These are phyloP conservation scores for Danio kyathit DNA, from an alignment of 2,797 vertebrate genomes.

Conservation along the genomic window DNA sequence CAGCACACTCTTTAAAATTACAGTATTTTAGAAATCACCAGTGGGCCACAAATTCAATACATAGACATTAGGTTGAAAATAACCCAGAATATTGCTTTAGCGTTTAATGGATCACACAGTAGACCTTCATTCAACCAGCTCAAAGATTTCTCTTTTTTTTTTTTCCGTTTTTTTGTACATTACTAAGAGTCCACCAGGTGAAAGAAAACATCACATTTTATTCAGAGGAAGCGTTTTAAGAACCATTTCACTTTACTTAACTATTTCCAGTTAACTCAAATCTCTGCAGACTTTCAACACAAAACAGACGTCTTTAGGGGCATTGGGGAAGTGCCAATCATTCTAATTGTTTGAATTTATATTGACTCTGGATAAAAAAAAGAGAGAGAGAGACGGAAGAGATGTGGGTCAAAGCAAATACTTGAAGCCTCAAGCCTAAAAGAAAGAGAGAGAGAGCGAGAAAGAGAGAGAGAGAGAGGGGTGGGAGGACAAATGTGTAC, in stretches of 20 bases:
- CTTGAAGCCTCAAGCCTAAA: constrained; percentile 29
- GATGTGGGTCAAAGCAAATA: constrained; percentile 62
- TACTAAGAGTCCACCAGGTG: constrained; percentile 4
- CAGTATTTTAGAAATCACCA: not conserved
- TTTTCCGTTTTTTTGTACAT: not conserved
- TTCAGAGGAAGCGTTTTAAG: constrained; percentile 23
- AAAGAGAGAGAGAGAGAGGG: constrained; percentile 29
- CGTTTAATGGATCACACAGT: constrained; percentile 27
- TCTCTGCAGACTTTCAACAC: constrained; percentile 31
- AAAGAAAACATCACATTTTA: constrained; percentile 34
- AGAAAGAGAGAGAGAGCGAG: constrained; percentile 26
- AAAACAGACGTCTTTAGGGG: constrained; percentile 25
- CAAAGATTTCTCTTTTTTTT: not conserved
- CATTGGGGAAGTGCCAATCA: constrained; percentile 50
- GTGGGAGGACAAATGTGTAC: constrained; percentile 60
- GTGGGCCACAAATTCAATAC: not conserved
- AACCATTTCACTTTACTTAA: constrained; percentile 38
- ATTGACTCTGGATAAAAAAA: constrained; percentile 51
- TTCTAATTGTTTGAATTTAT: constrained; percentile 60
- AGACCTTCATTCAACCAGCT: constrained; percentile 13
- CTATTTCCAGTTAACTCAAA: constrained; percentile 30
- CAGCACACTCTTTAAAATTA: not conserved
- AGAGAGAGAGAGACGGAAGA: not conserved
- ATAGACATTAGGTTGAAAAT: constrained; percentile 1
- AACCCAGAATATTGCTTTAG: constrained; percentile 1